These are phyloP conservation scores for Tenthredo scrophulariae DNA, from an alignment of 2,888 invertebrate genomes.

Conservation along the genomic window DNA sequence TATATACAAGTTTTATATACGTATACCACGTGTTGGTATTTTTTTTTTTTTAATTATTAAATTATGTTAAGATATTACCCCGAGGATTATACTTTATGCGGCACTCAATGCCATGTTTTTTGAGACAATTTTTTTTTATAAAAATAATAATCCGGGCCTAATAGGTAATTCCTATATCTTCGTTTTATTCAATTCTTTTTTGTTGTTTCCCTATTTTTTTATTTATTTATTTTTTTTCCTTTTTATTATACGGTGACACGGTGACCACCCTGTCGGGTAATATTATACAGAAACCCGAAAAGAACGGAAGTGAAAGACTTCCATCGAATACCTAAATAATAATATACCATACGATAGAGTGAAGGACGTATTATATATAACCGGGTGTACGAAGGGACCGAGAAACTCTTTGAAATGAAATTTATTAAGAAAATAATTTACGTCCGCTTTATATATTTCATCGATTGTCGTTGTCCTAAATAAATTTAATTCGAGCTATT, in stretches of 20 bases:
- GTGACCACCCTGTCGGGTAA: slow-evolving; percentile 43
- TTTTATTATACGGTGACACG: slow-evolving; percentile 17
- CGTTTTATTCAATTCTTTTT: neutral
- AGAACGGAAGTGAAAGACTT: slow-evolving; percentile 46
- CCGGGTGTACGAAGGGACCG: neutral
- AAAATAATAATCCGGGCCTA: too few species aligned
- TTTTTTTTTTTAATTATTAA: slow-evolving; percentile 7
- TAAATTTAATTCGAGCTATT: neutral
- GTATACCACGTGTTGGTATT: neutral
- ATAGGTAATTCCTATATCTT: too few species aligned
- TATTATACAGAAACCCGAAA: slow-evolving; percentile 44
- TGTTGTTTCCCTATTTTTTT: neutral
- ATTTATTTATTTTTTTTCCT: neutral
- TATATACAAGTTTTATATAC: neutral
- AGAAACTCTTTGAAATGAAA: neutral
- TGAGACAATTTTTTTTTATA: too few species aligned
- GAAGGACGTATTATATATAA: neutral
- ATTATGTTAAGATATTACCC: neutral
- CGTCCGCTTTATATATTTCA: neutral
- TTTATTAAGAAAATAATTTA: neutral
- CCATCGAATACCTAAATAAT: slow-evolving; percentile 40
- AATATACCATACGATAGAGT: neutral
- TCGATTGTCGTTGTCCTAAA: neutral
- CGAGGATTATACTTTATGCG: too few species aligned
- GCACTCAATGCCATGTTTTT: too few species aligned